Percentiles rank a stretch among this genome's conserved stretches.
Conservation (phyloP, 2,797 vertebrate species). For the Cercopithecus petaurista region DNA sequence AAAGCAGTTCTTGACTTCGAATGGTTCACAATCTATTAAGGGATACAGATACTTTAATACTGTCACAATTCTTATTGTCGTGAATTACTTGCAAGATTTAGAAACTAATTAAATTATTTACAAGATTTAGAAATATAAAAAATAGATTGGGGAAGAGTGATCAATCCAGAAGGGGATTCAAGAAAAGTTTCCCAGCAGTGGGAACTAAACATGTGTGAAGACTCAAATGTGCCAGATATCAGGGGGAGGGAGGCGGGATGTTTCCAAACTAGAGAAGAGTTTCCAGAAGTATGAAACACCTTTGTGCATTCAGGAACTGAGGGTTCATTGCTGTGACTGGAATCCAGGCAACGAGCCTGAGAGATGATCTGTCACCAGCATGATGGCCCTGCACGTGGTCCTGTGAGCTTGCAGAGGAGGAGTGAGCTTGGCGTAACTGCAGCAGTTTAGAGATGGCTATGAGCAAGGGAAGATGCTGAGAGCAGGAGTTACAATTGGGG, state of each 20-base stretch:
- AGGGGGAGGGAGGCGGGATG: neutral
- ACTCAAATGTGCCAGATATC: neutral
- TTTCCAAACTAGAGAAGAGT: neutral
- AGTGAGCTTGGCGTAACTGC: accelerated
- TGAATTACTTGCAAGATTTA: neutral
- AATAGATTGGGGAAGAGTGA: accelerated
- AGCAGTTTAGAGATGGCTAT: accelerated
- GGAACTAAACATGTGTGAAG: neutral
- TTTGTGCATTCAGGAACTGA: neutral
- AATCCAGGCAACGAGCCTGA: neutral
- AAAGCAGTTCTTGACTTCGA: neutral
- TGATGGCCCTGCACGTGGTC: neutral
- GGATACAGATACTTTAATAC: neutral
- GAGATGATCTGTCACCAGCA: neutral
- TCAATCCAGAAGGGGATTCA: neutral
- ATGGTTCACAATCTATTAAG: neutral
- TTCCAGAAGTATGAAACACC: neutral
- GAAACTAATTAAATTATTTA: neutral
- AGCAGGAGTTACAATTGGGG: accelerated
- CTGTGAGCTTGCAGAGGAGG: accelerated
- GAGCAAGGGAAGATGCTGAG: neutral
- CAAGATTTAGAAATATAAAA: neutral
- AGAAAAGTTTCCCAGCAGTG: neutral
- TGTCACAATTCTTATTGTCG: neutral
- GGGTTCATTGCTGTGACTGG: accelerated